Evolutionary conservation across 2,797 vertebrate species (phyloP).

Genomic region (Periophthalmus magnuspinnatus): DNA sequence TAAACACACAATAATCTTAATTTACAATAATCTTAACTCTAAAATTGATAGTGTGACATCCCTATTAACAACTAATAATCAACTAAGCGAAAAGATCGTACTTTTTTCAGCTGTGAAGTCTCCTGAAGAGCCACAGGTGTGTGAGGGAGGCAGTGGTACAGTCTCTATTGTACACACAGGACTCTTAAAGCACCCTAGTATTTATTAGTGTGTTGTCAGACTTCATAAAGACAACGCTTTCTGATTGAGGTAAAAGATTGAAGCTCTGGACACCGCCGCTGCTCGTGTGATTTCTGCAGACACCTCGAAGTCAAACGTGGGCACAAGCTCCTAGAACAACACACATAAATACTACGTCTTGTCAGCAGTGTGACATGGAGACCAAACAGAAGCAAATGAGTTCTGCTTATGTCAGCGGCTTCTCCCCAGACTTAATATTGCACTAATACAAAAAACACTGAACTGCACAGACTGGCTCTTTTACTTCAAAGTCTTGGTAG

Average conservation of each 20-base stretch:
- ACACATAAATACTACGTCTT: constrained; percentile 18
- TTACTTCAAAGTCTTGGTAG: constrained; percentile 40
- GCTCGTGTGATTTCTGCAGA: constrained; percentile 36
- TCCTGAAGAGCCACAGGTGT: constrained; percentile 46
- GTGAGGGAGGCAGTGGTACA: constrained; percentile 33
- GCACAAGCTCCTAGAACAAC: constrained; percentile 27
- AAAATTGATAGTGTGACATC: too few species aligned
- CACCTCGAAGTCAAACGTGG: constrained; percentile 31
- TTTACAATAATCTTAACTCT: too few species aligned
- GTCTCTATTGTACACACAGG: constrained; percentile 36
- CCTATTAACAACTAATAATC: too few species aligned
- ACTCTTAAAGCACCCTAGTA: constrained; percentile 46
- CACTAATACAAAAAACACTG: not conserved
- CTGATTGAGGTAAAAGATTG: constrained; percentile 49
- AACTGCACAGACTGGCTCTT: constrained; percentile 28
- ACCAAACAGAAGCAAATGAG: constrained; percentile 24
- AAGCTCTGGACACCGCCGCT: constrained; percentile 24
- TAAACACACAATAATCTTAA: too few species aligned
- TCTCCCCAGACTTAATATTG: constrained; percentile 26
- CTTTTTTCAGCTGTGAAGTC: constrained; percentile 24
- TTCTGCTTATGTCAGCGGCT: constrained; percentile 19
- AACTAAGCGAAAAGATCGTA: constrained; percentile 9
- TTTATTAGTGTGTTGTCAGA: constrained; percentile 61
- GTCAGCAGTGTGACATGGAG: constrained; percentile 28
- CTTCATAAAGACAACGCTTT: constrained; percentile 50